Evolutionary conservation across 23 tunicate genomes (phyloP).

Genomic region (Ciona savignyi): DNA sequence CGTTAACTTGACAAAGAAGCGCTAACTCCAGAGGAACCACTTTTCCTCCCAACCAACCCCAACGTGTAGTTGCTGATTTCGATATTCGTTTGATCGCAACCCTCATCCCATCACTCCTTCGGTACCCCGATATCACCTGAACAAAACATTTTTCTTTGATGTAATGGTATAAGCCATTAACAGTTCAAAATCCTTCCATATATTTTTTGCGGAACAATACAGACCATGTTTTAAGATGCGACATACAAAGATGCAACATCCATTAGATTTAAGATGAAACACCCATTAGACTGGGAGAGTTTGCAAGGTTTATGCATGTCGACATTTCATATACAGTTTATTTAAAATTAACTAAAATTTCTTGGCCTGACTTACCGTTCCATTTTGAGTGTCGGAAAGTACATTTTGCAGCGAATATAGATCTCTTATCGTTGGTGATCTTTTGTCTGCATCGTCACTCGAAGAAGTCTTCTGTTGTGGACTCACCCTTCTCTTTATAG

Average conservation of each 20-base stretch:
- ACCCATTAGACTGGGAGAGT: no score
- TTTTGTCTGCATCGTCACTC: constrained; percentile 15
- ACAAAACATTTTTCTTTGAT: neutral
- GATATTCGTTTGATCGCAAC: constrained; percentile 98
- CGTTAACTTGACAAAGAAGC: constrained; percentile 92
- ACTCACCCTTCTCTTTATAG: neutral
- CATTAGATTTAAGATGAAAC: no score
- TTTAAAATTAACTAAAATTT: neutral
- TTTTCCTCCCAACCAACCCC: constrained; percentile 90
- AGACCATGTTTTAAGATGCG: no score
- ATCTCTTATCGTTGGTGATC: constrained; percentile 73
- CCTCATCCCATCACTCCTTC: constrained; percentile 71
- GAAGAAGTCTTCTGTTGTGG: constrained; percentile 5
- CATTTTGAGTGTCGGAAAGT: constrained; percentile 94
- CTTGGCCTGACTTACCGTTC: constrained; percentile 66
- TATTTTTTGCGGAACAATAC: no score
- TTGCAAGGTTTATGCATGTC: no score
- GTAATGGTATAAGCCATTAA: no score
- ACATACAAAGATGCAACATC: no score
- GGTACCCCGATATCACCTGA: constrained; percentile 93
- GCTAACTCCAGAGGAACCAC: constrained; percentile 93
- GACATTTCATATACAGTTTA: no score
- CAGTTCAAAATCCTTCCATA: no score
- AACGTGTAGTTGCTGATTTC: constrained; percentile 58
- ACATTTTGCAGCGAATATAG: constrained; percentile 87